Percentiles rank a stretch among this genome's conserved stretches.
These are phyloP conservation scores for Apotomis capreana DNA, from an alignment of 2,888 invertebrate genomes.

Conservation along the genomic window DNA sequence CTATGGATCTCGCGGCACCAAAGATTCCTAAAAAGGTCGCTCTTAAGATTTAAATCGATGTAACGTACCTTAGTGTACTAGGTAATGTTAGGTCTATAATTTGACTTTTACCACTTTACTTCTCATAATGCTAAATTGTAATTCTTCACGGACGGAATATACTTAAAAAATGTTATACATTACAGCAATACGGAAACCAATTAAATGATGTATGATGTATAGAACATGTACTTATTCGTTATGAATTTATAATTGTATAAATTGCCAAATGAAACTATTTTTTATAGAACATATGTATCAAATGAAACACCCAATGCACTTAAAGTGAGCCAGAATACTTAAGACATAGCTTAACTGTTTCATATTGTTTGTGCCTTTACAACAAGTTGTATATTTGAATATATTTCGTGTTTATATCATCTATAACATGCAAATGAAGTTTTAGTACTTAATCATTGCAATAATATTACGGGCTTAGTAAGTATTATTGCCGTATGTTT, in stretches of 20 bases:
- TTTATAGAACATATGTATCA: constrained; percentile 58
- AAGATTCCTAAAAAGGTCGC: constrained; percentile 78
- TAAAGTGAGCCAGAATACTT: constrained; percentile 48
- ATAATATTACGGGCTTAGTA: constrained; percentile 59
- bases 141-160: constrained; percentile 46
- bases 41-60: constrained; percentile 67
- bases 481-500: constrained; percentile 62
- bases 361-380: constrained; percentile 80
- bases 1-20: constrained; percentile 73
- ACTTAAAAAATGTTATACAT: constrained; percentile 33
- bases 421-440: constrained; percentile 26
- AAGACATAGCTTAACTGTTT: constrained; percentile 51
- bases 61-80: constrained; percentile 27
- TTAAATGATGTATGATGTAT: constrained; percentile 28
- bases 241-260: constrained; percentile 60
- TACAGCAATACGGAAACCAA: constrained; percentile 21
- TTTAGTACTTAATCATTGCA: constrained; percentile 54
- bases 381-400: constrained; percentile 62
- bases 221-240: constrained; percentile 38
- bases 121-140: constrained; percentile 62
- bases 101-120: constrained; percentile 55
- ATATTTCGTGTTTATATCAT: constrained; percentile 52
- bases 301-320: constrained; percentile 51
- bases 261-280: constrained; percentile 80
- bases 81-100: constrained; percentile 35